phyloP scores from a whole-genome alignment of 1,140 invertebrate species.

The Andricus grossulariae region DNA sequence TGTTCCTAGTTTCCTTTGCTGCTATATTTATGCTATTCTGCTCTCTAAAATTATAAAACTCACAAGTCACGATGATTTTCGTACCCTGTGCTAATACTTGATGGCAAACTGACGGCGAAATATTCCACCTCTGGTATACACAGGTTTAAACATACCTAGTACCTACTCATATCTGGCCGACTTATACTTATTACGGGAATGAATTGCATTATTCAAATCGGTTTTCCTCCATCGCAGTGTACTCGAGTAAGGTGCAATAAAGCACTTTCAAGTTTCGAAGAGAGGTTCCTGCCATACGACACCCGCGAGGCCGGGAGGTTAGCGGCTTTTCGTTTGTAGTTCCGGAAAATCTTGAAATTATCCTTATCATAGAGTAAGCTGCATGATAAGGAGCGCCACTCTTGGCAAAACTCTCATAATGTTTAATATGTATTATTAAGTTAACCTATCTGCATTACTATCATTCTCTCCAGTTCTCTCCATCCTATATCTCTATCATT shows the following conservation, averaged over 20 bases:
- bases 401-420: slow-evolving; percentile 57
- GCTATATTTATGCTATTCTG: slow-evolving; percentile 5
- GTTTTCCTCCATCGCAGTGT: slow-evolving; percentile 29
- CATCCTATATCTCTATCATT: not conserved
- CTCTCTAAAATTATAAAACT: slow-evolving; percentile 1
- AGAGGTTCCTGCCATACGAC: slow-evolving; percentile 8
- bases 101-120: slow-evolving; percentile 21
- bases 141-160: not conserved
- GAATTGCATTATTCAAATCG: slow-evolving; percentile 51
- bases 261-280: slow-evolving; percentile 27
- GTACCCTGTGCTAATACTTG: slow-evolving; percentile 22
- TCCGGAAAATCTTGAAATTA: slow-evolving; percentile 55
- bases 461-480: slow-evolving; percentile 51
- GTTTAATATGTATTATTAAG: slow-evolving; percentile 61
- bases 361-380: slow-evolving; percentile 37
- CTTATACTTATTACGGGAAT: slow-evolving; percentile 42
- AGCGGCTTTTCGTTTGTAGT: slow-evolving; percentile 34
- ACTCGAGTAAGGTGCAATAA: not conserved
- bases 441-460: slow-evolving; percentile 62
- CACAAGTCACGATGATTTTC: slow-evolving; percentile 29
- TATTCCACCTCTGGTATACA: not conserved
- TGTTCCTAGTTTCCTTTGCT: not conserved
- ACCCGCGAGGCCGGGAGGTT: slow-evolving; percentile 8
- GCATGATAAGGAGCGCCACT: not conserved
- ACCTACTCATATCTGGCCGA: slow-evolving; percentile 12